Percentiles rank a stretch among this genome's conserved stretches.
These are phyloP conservation scores for Elaphurus davidianus DNA, from an alignment of 2,113 vertebrate species.

Conservation along the genomic window DNA sequence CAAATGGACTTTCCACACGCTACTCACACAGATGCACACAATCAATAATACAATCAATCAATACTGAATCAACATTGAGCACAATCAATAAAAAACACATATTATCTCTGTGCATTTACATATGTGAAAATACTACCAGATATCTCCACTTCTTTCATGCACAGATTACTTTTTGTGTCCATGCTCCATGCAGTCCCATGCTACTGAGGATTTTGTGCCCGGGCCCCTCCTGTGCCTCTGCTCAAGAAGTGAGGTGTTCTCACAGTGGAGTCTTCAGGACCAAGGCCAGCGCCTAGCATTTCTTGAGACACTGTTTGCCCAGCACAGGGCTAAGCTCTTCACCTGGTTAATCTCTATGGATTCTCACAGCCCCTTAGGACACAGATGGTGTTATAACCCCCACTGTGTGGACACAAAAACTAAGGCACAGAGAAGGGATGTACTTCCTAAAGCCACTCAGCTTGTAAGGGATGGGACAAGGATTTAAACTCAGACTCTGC, in stretches of 20 bases:
- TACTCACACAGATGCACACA: background rate
- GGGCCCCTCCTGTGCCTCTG: background rate
- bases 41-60: background rate
- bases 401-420: background rate
- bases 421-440: background rate
- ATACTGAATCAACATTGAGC: background rate
- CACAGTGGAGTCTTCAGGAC: background rate
- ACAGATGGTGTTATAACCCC: background rate
- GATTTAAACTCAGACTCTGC: background rate
- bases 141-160: background rate
- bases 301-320: rapidly evolving
- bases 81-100: background rate
- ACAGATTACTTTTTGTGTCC: background rate
- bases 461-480: background rate
- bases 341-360: background rate
- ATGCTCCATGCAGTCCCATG: background rate
- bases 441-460: background rate
- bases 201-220: background rate
- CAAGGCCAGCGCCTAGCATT: background rate
- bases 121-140: background rate
- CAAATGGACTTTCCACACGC: background rate
- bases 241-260: rapidly evolving
- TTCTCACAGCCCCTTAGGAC: background rate
- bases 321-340: background rate
- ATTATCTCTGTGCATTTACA: background rate